Evolutionary conservation across 1,140 invertebrate species (phyloP), one percentile per base, ranked within the genome.

Genomic region (Hyles vespertilio): DNA sequence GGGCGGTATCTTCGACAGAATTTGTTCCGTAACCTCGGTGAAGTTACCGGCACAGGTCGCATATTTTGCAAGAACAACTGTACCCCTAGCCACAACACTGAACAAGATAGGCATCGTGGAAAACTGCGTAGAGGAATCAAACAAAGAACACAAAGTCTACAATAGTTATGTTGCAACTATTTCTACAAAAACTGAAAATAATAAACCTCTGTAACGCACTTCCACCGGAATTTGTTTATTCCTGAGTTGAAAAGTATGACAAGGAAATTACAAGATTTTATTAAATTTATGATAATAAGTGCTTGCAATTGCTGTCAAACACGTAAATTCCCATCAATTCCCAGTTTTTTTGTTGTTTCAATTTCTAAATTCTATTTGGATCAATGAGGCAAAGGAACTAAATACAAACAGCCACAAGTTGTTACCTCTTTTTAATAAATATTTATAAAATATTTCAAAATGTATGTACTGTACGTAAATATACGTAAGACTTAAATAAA

Each of bases 31-130:
- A 6, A 98, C 96, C 91, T 98, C 97, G 0, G 94, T 93, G 87
- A 98, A 98, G 87, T 98, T 98, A 7, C 97, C 97, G 62, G 94
- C 92, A 87, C 96, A 98, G 7, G 94, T 93, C 3, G 97, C 97
- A 93, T 96, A 94, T 85, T 97, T 97, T 3, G 96, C 94, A 3
- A 99, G 90, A 40, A 98, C 93, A 0, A 94, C 95, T n/a, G 92
- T 93, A n/a, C 96, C 96, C 33, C 96, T 90, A 10, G 96, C 92
- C 65, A 98, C 94, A 11, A 97, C 95, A 81, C 95, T 95, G 77
- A 96, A 98, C 59, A 98, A 89, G 70, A 98, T 93, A 57, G 96
- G 95, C 96, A 97, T 97, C 64, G 77, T 86, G 63, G 51, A 49
- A 36, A 63, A 67, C 44, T 58, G 54, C 54, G 45, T 50, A 22